A percentile compares a stretch with the other conserved stretches of the same genome.
Evolutionary conservation across 2,888 invertebrate genomes (phyloP).

Genomic region (Cephus runcator): DNA sequence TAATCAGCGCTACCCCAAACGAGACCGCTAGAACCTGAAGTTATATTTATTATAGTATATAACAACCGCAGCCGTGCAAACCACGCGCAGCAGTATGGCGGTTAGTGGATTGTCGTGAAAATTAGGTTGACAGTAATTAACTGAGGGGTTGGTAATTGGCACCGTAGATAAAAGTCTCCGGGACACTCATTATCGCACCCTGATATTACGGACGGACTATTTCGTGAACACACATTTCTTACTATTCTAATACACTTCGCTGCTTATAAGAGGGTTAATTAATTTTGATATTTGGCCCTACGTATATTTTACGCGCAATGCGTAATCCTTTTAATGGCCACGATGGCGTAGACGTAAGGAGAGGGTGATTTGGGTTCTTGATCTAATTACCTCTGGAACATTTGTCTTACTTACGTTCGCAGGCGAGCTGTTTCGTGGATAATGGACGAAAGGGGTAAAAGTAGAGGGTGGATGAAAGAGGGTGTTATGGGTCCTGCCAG

Average conservation of each 20-base stretch:
- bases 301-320: background rate
- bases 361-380: background rate
- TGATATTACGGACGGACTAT: background rate
- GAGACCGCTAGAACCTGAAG: background rate
- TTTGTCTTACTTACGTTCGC: background rate
- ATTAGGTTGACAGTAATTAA: background rate
- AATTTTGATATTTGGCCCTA: background rate
- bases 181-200: background rate
- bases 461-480: background rate
- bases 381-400: background rate
- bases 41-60: background rate
- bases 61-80: background rate
- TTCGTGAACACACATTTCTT: background rate
- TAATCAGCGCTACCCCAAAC: background rate
- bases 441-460: slow-evolving; percentile 2
- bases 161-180: background rate
- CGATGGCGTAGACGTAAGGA: background rate
- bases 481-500: background rate
- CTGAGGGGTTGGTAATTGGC: background rate
- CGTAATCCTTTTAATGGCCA: background rate
- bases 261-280: background rate
- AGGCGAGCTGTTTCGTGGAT: background rate
- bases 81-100: background rate
- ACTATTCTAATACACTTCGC: background rate
- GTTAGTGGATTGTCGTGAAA: background rate